Evolutionary conservation across 2,888 invertebrate genomes (phyloP), one percentile per base, ranked within the genome.

Genomic region (Clostera curtula): DNA sequence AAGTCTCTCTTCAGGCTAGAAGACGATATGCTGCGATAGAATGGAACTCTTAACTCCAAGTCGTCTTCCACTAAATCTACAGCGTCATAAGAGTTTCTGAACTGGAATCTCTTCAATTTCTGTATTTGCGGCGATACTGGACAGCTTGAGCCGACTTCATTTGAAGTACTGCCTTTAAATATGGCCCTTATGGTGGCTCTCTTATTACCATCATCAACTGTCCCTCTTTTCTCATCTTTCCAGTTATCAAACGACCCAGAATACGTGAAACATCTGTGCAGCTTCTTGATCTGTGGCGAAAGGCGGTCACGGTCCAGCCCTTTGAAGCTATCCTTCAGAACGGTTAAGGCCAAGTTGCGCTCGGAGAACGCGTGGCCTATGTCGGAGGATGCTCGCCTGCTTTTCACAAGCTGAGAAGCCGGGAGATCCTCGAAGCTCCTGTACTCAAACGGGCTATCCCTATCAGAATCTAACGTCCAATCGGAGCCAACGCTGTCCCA

Each of bases 401-500:
- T 80, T 79, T 58, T 82, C 75, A 53, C 53, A 2, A 32, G 21
- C 28, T 58, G 74, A 75, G 76, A 74, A 74, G 69, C 63, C 15
- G 72, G 70, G 43, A 77, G 68, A 75, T 82, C 79, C 49, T 79
- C 82, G 29, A 71, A 70, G 49, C 77, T 79, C 37, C 61, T 69
- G 30, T 63, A 62, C 39, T 72, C 73, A 18, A 55, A 35, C 11
- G 40, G 40, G 33, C 45, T 48, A 12, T 53, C 50, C 7, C 48
- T 48, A 19, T 64, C 63, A 0, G 73, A 69, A 21, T 69, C 41
- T 17, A 70, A 80, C 7, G 50, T 34, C 4, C 75, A 74, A 3
- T 51, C 57, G n/a, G 51, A 43, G 12, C 65, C 68, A 13, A 51
- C 53, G 4, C 40, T 57, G 10, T 70, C 67, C 56, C 60, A 66